Conservation (phyloP, 2,113 vertebrate genomes). For the Tachycineta bicolor region DNA sequence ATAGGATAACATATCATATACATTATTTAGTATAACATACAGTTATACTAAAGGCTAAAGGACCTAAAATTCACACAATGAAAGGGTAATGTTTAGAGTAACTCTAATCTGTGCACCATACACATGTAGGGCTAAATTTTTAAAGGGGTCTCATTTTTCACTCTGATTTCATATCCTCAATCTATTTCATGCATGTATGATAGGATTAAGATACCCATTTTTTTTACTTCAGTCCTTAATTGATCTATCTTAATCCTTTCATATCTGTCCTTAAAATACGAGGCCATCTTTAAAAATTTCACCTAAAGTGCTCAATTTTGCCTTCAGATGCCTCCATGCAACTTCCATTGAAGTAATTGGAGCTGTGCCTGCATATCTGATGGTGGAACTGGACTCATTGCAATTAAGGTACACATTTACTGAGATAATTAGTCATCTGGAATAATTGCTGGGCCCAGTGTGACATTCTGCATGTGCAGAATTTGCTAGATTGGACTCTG, state of each 20-base stretch:
- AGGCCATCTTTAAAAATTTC: conserved; percentile 70
- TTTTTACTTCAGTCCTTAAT: background rate
- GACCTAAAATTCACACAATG: background rate
- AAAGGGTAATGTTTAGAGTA: background rate
- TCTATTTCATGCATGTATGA: conserved; percentile 17
- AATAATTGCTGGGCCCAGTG: background rate
- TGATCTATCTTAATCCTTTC: conserved; percentile 59
- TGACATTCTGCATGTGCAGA: conserved; percentile 25
- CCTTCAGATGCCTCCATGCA: conserved; percentile 70
- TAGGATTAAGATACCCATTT: conserved; percentile 47
- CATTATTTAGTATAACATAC: background rate
- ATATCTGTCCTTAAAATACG: conserved; percentile 42
- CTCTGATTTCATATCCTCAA: background rate
- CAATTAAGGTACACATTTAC: conserved; percentile 67
- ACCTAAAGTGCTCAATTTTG: conserved; percentile 67
- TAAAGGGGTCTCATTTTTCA: conserved; percentile 60
- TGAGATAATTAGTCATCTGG: conserved; percentile 34
- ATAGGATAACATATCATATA: background rate
- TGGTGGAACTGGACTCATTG: conserved; percentile 63
- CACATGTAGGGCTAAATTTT: conserved; percentile 45
- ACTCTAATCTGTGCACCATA: background rate
- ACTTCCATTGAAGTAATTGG: conserved; percentile 70
- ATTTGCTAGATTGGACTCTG: background rate
- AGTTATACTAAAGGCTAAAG: background rate
- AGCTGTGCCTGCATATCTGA: conserved; percentile 69